Percentiles rank a stretch among this genome's conserved stretches.
These are phyloP conservation scores for Hydrocynus forskahlii DNA, from an alignment of 2,797 vertebrate genomes.

Conservation along the genomic window DNA sequence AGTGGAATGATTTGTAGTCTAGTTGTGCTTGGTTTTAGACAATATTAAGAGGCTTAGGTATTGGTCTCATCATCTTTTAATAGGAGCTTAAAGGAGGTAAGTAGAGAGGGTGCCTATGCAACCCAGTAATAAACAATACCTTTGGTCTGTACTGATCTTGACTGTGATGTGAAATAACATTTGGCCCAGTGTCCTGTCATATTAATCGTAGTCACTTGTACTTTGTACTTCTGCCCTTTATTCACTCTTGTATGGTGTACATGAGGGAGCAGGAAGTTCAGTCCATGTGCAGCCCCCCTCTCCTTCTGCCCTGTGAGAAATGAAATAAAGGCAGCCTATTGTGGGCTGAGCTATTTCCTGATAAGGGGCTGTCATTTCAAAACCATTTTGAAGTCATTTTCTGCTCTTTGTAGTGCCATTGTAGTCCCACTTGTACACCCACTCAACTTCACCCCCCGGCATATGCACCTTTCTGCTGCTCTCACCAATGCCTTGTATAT, in stretches of 20 bases:
- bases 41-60: constrained; percentile 69
- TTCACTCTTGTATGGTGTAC: constrained; percentile 7
- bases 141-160: constrained; percentile 12
- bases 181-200: constrained; percentile 23
- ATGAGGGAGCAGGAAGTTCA: constrained; percentile 20
- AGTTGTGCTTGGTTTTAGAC: constrained; percentile 63
- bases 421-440: constrained; percentile 48
- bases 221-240: constrained; percentile 11
- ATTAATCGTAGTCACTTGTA: constrained; percentile 4
- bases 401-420: constrained; percentile 51
- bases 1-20: constrained; percentile 61
- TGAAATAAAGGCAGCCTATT: constrained; percentile 52
- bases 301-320: constrained; percentile 33
- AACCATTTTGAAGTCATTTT: constrained; percentile 59
- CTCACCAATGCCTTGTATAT: constrained; percentile 29
- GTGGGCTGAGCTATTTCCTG: constrained; percentile 58
- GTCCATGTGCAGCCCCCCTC: constrained; percentile 9
- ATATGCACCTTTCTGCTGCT: constrained; percentile 8
- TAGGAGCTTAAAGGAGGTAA: constrained; percentile 9
- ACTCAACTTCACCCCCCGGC: constrained; percentile 37
- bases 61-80: constrained; percentile 65
- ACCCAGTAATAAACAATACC: constrained; percentile 5
- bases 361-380: constrained; percentile 57
- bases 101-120: constrained; percentile 7
- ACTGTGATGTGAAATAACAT: background rate